A percentile compares a stretch with the other conserved stretches of the same genome.
phyloP scores from a whole-genome alignment of 2,113 vertebrate species.

The Cynocephalus volans region DNA sequence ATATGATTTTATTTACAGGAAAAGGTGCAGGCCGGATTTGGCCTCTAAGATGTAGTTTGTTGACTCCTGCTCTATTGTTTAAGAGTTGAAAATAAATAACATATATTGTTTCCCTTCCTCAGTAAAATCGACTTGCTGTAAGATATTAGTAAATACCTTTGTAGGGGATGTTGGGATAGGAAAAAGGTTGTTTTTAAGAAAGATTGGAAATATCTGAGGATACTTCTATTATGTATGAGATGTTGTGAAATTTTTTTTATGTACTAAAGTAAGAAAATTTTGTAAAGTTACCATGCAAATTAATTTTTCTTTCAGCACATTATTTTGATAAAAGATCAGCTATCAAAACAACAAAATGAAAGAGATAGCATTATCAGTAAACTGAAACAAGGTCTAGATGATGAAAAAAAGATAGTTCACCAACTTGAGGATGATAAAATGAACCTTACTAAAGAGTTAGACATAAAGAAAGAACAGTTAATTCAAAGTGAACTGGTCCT shows the following conservation, averaged over 20 bases:
- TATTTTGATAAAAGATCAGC: conserved; percentile 95
- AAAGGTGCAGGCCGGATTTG: background rate
- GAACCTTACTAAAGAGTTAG: conserved; percentile 89
- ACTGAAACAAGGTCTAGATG: conserved; percentile 89
- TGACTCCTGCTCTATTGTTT: background rate
- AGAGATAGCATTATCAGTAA: conserved; percentile 87
- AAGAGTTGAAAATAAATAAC: conserved; percentile 41
- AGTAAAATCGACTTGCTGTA: conserved; percentile 2
- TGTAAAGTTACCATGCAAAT: conserved; percentile 66
- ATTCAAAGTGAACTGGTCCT: conserved; percentile 92
- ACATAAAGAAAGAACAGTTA: conserved; percentile 92
- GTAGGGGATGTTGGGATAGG: background rate
- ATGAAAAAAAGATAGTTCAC: conserved; percentile 87
- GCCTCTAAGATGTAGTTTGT: background rate
- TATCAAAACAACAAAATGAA: conserved; percentile 92
- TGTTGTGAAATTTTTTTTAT: conserved; percentile 48
- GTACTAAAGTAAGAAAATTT: conserved; percentile 40
- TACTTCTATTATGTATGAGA: conserved; percentile 35
- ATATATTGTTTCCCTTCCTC: background rate
- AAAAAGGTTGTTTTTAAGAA: conserved; percentile 37
- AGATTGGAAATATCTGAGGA: conserved; percentile 32
- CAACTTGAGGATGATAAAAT: conserved; percentile 88
- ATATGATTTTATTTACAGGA: background rate
- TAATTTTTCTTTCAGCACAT: conserved; percentile 92
- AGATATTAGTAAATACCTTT: conserved; percentile 46